Percentiles rank a stretch among this genome's conserved stretches.
These are phyloP conservation scores for Drosophila suboccidentalis DNA, from an alignment of 2,888 invertebrate genomes.

Conservation along the genomic window DNA sequence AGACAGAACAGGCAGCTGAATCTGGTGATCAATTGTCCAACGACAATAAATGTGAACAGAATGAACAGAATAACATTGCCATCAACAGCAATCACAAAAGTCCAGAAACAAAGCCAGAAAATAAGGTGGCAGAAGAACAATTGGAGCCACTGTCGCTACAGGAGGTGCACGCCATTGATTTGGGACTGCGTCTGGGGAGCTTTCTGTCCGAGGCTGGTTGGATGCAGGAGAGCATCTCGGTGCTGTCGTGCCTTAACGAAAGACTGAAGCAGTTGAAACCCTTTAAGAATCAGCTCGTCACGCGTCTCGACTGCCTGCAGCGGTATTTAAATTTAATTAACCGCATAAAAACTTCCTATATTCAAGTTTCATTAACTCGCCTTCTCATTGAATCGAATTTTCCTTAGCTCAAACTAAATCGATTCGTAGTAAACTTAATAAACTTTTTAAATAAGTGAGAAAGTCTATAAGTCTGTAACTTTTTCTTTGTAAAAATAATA, in stretches of 20 bases:
- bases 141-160: conserved; percentile 32
- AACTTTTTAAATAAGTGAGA: too few species aligned
- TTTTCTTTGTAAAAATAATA: too few species aligned
- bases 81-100: neutral
- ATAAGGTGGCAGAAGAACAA: neutral
- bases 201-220: conserved; percentile 96
- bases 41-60: neutral
- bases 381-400: too few species aligned
- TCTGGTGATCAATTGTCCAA: neutral
- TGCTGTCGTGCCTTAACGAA: conserved; percentile 89
- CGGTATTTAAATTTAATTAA: conserved; percentile 88
- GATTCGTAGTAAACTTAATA: too few species aligned
- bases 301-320: conserved; percentile 93
- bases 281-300: conserved; percentile 88
- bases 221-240: conserved; percentile 91
- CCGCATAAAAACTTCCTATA: neutral
- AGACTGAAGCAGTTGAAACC: conserved; percentile 88
- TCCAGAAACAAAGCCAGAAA: too few species aligned
- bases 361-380: too few species aligned
- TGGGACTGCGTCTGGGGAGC: conserved; percentile 87
- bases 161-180: conserved; percentile 71
- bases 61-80: conserved; percentile 1
- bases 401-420: too few species aligned
- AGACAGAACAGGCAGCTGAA: neutral
- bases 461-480: too few species aligned